Evolutionary conservation across 2,888 invertebrate species (phyloP).

Genomic region (Axea sp.): DNA sequence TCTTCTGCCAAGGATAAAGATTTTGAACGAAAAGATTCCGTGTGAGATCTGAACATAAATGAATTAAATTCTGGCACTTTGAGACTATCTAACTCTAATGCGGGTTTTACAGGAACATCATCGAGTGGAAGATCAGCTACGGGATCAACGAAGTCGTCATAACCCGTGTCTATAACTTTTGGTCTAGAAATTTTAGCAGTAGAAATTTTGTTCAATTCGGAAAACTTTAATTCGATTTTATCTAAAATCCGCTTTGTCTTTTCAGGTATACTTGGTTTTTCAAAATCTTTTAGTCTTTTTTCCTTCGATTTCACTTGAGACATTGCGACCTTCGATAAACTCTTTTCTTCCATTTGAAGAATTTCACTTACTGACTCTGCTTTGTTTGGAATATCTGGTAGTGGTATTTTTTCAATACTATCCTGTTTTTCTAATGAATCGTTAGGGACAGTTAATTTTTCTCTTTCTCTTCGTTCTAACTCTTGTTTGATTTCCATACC

Average conservation of each 20-base stretch:
- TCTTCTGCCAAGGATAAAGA: constrained; percentile 77
- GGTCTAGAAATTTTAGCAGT: constrained; percentile 70
- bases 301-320: constrained; percentile 66
- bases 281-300: constrained; percentile 68
- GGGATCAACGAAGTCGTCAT: constrained; percentile 78
- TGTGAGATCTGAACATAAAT: constrained; percentile 75
- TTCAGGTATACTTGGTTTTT: constrained; percentile 77
- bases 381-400: constrained; percentile 74
- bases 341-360: constrained; percentile 56
- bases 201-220: constrained; percentile 72
- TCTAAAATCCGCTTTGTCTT: constrained; percentile 77
- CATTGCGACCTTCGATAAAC: constrained; percentile 61
- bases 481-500: constrained; percentile 74
- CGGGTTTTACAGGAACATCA: constrained; percentile 76
- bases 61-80: constrained; percentile 78
- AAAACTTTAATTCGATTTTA: constrained; percentile 75
- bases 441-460: constrained; percentile 71
- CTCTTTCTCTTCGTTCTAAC: constrained; percentile 70
- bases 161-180: constrained; percentile 77
- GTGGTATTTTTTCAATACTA: constrained; percentile 76
- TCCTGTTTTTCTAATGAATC: constrained; percentile 75
- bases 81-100: constrained; percentile 75
- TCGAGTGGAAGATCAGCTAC: constrained; percentile 77
- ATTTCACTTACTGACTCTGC: constrained; percentile 56
- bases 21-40: constrained; percentile 76